Conservation (phyloP, 2,888 invertebrate genomes). For the Stenodema calcarata region DNA sequence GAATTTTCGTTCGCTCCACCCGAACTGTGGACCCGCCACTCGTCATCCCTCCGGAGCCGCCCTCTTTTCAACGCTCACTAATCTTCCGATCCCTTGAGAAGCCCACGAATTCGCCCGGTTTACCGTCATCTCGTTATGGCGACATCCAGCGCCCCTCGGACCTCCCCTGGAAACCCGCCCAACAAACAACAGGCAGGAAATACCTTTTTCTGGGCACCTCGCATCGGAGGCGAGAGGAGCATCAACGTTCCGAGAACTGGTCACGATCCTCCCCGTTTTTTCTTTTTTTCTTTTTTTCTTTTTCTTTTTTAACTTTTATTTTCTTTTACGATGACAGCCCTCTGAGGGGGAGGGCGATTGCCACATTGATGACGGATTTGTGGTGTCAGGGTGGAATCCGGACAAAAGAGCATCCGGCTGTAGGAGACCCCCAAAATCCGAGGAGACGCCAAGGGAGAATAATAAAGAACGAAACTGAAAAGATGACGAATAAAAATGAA, state of each 20-base stretch:
- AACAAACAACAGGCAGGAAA: background rate
- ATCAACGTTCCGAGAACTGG: background rate
- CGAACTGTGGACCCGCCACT: too few relatives aligned
- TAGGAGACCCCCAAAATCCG: background rate
- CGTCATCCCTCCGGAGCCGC: background rate
- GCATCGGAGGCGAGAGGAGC: background rate
- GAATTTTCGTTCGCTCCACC: too few relatives aligned
- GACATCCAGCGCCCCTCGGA: background rate
- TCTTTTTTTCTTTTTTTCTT: background rate
- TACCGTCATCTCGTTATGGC: background rate
- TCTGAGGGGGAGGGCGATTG: background rate
- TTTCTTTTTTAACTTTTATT: background rate
- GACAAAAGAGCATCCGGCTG: constrained; percentile 12
- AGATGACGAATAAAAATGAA: background rate
- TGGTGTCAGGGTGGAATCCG: background rate
- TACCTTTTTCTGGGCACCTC: background rate
- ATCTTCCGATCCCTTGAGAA: background rate
- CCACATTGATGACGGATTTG: constrained; percentile 8
- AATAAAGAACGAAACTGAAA: background rate
- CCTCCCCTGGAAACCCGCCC: background rate
- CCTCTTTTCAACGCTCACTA: background rate
- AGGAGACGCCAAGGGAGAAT: background rate
- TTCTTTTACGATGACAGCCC: background rate
- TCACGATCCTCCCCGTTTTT: background rate
- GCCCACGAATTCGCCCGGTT: background rate